phyloP scores from a whole-genome alignment of 2,797 vertebrate genomes.

The Paratrypauchen microcephalus region DNA sequence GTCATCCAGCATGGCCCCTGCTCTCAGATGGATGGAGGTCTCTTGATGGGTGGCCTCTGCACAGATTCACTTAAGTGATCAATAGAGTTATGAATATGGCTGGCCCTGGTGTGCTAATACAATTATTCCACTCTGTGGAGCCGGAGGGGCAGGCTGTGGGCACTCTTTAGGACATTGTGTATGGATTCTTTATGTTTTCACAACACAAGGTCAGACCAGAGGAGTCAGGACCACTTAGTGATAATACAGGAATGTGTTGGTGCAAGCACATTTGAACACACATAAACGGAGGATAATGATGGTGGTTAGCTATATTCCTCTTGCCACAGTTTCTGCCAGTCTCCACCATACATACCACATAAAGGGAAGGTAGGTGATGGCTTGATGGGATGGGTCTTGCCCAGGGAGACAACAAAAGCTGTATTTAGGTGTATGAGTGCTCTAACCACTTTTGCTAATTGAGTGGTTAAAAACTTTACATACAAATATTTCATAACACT shows the following conservation, averaged over 20 bases:
- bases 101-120: conserved; percentile 34
- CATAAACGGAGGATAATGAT: conserved; percentile 23
- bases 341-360: no score
- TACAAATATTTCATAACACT: no score
- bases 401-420: no score
- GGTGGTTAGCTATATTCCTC: neutral
- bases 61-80: conserved; percentile 56
- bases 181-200: conserved; percentile 36
- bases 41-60: conserved; percentile 27
- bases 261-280: conserved; percentile 18
- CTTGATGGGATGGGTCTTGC: no score
- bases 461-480: no score
- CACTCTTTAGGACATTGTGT: conserved; percentile 15
- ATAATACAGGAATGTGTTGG: conserved; percentile 27
- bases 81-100: conserved; percentile 57
- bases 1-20: conserved; percentile 17
- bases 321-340: neutral
- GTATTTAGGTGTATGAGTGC: no score
- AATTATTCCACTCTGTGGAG: conserved; percentile 45
- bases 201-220: conserved; percentile 57
- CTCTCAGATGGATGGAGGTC: conserved; percentile 39
- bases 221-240: conserved; percentile 17
- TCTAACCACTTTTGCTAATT: no score
- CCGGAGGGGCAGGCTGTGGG: conserved; percentile 26
- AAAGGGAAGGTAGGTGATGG: no score